Percentiles rank a stretch among this genome's conserved stretches.
Evolutionary conservation across 2,797 vertebrate genomes (phyloP).

Genomic region (Crocodylus rhombifer): DNA sequence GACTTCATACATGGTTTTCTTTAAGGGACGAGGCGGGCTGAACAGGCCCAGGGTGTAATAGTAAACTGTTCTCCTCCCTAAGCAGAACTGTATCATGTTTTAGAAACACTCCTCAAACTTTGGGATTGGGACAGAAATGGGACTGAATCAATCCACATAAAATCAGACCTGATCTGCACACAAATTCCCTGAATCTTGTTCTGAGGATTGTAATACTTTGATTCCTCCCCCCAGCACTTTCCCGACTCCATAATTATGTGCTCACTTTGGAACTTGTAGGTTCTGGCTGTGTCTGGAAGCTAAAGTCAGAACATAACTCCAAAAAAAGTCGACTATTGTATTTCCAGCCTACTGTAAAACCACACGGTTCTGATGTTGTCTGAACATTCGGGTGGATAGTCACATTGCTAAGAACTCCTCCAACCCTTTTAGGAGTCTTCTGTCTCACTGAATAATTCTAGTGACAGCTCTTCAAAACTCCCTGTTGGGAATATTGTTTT

Average conservation of each 20-base stretch:
- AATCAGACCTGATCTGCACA: not conserved
- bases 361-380: slow-evolving; percentile 15
- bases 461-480: not conserved
- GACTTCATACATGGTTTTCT: not conserved
- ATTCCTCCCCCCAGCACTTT: not conserved
- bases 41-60: not conserved
- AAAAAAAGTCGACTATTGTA: not conserved
- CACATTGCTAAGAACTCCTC: slow-evolving; percentile 22
- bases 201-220: not conserved
- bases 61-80: not conserved
- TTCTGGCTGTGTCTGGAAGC: not conserved
- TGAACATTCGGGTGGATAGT: not conserved
- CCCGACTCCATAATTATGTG: not conserved
- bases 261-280: not conserved
- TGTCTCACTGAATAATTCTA: not conserved
- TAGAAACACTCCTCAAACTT: slow-evolving; percentile 1
- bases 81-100: not conserved
- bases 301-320: not conserved
- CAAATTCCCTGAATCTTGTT: not conserved
- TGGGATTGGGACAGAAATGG: not conserved
- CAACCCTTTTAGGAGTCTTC: slow-evolving; percentile 29
- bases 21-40: not conserved
- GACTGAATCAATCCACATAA: not conserved
- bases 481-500: not conserved
- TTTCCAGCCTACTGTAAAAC: not conserved